Conservation (phyloP, 2,888 invertebrate genomes). For the Drosophila sordidapex region DNA sequence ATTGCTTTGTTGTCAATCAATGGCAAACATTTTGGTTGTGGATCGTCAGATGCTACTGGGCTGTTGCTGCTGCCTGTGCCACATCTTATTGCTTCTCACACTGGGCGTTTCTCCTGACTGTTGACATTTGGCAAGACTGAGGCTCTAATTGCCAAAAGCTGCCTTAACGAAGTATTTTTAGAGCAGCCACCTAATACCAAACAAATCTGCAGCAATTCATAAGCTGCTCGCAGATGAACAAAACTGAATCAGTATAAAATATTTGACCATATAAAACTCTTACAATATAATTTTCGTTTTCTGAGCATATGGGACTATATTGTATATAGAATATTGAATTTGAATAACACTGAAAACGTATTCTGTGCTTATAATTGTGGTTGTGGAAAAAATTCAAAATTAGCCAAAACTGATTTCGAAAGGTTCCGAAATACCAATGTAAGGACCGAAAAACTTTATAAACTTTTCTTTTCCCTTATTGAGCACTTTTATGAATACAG, state of each 20-base stretch:
- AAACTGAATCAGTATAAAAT: neutral
- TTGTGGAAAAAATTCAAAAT: neutral
- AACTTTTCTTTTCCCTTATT: neutral
- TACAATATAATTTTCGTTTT: neutral
- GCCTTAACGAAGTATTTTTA: conserved; percentile 46
- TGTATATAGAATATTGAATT: neutral
- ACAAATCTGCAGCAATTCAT: conserved; percentile 8
- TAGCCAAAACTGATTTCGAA: neutral
- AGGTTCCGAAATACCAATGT: neutral
- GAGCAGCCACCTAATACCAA: conserved; percentile 28
- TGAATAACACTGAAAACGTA: neutral
- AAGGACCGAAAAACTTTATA: neutral
- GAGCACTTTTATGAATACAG: conserved; percentile 26
- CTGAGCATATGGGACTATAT: neutral
- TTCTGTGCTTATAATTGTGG: neutral
- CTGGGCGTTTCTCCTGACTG: conserved; percentile 48
- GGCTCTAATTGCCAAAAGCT: conserved; percentile 58
- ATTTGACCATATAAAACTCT: conserved; percentile 6
- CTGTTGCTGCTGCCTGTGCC: conserved; percentile 20
- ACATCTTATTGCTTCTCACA: conserved; percentile 49
- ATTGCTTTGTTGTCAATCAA: conserved; percentile 71
- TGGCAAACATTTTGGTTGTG: conserved; percentile 32
- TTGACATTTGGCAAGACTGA: conserved; percentile 52
- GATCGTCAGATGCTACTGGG: conserved; percentile 25
- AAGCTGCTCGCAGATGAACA: conserved; percentile 13